Evolutionary conservation across 35 echinoderm and acorn worm species (phyloP).

Genomic region (Patiria miniata): DNA sequence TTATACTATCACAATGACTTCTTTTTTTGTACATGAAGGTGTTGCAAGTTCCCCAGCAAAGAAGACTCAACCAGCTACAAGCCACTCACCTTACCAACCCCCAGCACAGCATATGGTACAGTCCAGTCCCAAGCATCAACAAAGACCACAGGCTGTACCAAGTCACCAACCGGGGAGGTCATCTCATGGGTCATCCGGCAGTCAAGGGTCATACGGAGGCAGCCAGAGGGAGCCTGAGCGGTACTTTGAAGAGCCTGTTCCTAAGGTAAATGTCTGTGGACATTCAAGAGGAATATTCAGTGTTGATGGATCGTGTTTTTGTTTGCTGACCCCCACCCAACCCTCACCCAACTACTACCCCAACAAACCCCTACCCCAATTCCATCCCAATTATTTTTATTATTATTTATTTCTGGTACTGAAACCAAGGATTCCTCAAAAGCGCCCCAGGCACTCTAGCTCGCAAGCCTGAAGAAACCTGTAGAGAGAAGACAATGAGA

Average conservation of each 20-base stretch:
- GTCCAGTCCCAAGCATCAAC: not conserved
- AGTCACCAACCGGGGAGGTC: not conserved
- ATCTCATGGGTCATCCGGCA: not conserved
- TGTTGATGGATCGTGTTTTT: too few relatives aligned
- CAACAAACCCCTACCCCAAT: too few relatives aligned
- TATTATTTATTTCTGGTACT: too few relatives aligned
- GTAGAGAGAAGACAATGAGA: too few relatives aligned
- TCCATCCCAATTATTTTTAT: too few relatives aligned
- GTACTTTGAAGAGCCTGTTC: conserved; percentile 8
- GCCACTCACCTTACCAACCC: not conserved
- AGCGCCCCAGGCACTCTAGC: too few relatives aligned
- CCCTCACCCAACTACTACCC: too few relatives aligned
- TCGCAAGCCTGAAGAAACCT: too few relatives aligned
- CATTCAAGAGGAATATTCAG: too few relatives aligned
- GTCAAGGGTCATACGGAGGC: conserved; percentile 12
- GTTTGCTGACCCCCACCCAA: too few relatives aligned
- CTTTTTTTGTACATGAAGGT: not conserved
- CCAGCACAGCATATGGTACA: not conserved
- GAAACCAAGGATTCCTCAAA: too few relatives aligned
- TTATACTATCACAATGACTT: too few relatives aligned
- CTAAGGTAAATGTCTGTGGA: not conserved
- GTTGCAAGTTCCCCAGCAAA: not conserved
- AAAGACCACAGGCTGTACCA: not conserved
- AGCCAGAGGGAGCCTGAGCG: conserved; percentile 16
- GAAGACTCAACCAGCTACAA: not conserved